A percentile compares a stretch with the other conserved stretches of the same genome.
phyloP scores from a whole-genome alignment of 2,888 invertebrate genomes.

The Cotesia congregata region DNA sequence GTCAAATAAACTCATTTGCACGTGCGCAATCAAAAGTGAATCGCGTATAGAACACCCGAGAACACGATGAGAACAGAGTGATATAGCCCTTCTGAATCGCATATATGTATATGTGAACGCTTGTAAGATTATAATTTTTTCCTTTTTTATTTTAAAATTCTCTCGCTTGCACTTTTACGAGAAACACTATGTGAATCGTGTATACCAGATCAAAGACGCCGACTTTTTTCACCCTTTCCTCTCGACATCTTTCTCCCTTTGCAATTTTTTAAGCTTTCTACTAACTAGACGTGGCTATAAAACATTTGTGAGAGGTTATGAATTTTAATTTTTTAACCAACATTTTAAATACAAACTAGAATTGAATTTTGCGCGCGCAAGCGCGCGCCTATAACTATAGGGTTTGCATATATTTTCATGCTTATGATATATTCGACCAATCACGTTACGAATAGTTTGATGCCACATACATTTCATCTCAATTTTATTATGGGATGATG shows the following conservation, averaged over 20 bases:
- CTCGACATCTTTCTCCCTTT: slow-evolving; percentile 44
- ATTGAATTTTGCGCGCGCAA: too few species aligned
- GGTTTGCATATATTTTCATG: too few species aligned
- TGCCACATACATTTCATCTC: too few species aligned
- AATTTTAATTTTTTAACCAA: background rate
- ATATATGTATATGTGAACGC: slow-evolving; percentile 29
- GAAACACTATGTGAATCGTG: slow-evolving; percentile 46
- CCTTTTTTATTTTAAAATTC: slow-evolving; percentile 25
- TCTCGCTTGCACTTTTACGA: slow-evolving; percentile 45
- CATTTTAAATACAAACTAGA: background rate
- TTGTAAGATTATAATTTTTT: slow-evolving; percentile 40
- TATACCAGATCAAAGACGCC: slow-evolving; percentile 64
- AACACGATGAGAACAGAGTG: slow-evolving; percentile 45
- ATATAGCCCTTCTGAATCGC: slow-evolving; percentile 56
- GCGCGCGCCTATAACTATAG: too few species aligned
- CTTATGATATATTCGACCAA: too few species aligned
- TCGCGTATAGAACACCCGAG: slow-evolving; percentile 33
- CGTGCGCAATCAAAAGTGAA: slow-evolving; percentile 31
- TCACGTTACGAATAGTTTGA: too few species aligned
- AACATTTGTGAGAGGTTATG: background rate
- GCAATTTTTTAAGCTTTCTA: slow-evolving; percentile 40
- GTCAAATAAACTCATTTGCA: slow-evolving; percentile 19
- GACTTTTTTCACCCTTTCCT: slow-evolving; percentile 56
- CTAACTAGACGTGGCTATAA: slow-evolving; percentile 3
- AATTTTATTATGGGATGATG: too few species aligned